Evolutionary conservation across 2,888 invertebrate genomes (phyloP).

Genomic region (Coleophora flavipennella): DNA sequence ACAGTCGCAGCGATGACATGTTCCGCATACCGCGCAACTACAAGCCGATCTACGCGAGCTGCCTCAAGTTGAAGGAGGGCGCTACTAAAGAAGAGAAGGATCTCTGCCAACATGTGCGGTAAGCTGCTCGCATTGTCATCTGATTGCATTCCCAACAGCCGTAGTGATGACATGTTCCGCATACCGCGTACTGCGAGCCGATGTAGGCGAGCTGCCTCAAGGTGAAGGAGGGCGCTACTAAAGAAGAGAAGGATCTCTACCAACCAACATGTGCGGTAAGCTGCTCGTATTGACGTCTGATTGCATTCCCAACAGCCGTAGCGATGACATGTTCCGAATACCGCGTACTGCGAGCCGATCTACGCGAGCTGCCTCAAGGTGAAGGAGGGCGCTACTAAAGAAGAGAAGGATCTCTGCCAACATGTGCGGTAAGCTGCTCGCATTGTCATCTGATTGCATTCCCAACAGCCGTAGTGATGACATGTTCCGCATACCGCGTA

Average conservation of each 20-base stretch:
- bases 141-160: constrained; percentile 4
- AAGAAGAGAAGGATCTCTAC: constrained; percentile 9
- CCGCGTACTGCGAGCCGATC: constrained; percentile 20
- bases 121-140: too few relatives aligned
- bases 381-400: constrained; percentile 6
- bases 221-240: constrained; percentile 6
- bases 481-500: constrained; percentile 19
- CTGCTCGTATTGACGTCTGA: too few relatives aligned
- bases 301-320: constrained; percentile 4
- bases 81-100: constrained; percentile 7
- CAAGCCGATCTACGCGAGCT: constrained; percentile 18
- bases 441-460: neutral
- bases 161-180: constrained; percentile 11
- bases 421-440: too few relatives aligned
- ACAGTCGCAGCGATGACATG: constrained; percentile 8
- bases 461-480: constrained; percentile 8
- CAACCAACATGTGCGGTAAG: too few relatives aligned
- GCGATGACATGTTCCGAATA: constrained; percentile 15
- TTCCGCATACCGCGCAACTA: constrained; percentile 21
- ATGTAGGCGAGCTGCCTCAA: constrained; percentile 17
- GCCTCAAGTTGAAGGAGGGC: constrained; percentile 10
- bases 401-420: constrained; percentile 8
- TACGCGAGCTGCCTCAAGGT: constrained; percentile 16
- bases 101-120: constrained; percentile 4
- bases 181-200: constrained; percentile 21